Percentiles rank a stretch among this genome's conserved stretches.
These are phyloP conservation scores for Elegia similella DNA, from an alignment of 2,888 invertebrate species.

Conservation along the genomic window DNA sequence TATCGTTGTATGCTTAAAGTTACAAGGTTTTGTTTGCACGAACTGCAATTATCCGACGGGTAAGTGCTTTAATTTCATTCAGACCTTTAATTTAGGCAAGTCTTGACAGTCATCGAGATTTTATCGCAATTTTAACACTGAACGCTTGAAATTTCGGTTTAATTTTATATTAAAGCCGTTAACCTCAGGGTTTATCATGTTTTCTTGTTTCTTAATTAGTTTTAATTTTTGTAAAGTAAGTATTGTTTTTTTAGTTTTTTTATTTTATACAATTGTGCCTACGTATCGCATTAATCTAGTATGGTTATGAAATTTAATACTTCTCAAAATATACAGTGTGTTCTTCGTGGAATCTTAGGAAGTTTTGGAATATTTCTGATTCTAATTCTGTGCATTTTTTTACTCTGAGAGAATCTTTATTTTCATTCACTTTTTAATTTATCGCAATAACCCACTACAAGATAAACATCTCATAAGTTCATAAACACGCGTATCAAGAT, in stretches of 20 bases:
- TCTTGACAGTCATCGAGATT: slow-evolving; percentile 6
- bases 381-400: no score
- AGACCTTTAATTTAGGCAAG: slow-evolving; percentile 13
- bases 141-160: slow-evolving; percentile 3
- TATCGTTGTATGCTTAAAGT: background rate
- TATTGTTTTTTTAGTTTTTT: background rate
- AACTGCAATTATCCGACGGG: background rate
- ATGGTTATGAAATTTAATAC: no score
- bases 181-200: background rate
- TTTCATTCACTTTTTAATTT: no score
- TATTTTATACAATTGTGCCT: background rate
- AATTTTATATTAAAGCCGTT: background rate
- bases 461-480: background rate
- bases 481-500: background rate
- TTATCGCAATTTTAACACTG: slow-evolving; percentile 9
- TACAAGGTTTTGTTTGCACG: slow-evolving; percentile 2
- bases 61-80: slow-evolving; percentile 8
- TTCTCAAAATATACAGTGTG: no score
- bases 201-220: background rate
- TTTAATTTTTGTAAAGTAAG: background rate
- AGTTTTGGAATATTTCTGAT: no score
- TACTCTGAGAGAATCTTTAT: no score
- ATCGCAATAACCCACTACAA: background rate
- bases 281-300: no score
- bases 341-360: no score